Conservation (phyloP, 2,797 vertebrate genomes). For the Neostethus bicornis region DNA sequence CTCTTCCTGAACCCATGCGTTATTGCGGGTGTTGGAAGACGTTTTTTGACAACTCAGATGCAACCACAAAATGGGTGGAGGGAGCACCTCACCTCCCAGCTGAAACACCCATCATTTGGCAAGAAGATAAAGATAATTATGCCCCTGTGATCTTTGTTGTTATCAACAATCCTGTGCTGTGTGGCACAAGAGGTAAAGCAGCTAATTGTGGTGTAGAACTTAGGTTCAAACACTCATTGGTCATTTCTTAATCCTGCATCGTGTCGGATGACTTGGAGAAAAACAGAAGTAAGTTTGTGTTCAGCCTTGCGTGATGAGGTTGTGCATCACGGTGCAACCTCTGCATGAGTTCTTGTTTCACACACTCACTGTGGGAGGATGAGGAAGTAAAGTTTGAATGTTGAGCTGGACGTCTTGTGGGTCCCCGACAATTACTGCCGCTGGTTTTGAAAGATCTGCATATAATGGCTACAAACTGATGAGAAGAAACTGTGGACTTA, state of each 20-base stretch:
- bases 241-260: conserved; percentile 11
- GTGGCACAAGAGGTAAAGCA: conserved; percentile 5
- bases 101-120: conserved; percentile 63
- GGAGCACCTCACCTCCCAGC: conserved; percentile 18
- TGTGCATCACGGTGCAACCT: conserved; percentile 16
- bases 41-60: conserved; percentile 40
- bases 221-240: neutral
- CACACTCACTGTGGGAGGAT: conserved; percentile 58
- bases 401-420: conserved; percentile 47
- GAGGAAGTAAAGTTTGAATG: conserved; percentile 76
- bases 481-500: conserved; percentile 50
- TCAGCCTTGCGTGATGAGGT: conserved; percentile 14
- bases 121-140: conserved; percentile 55
- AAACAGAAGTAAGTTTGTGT: conserved; percentile 51
- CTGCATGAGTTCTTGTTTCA: conserved; percentile 68
- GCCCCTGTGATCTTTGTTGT: conserved; percentile 7
- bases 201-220: conserved; percentile 25
- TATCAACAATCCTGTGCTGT: conserved; percentile 14
- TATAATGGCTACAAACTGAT: conserved; percentile 62
- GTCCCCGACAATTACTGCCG: conserved; percentile 32
- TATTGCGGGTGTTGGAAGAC: conserved; percentile 47
- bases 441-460: conserved; percentile 10
- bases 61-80: conserved; percentile 76
- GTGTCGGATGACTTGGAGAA: conserved; percentile 8
- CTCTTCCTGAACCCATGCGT: conserved; percentile 41